Conservation (phyloP, 1,140 invertebrate genomes). For the Grapholita molesta region DNA sequence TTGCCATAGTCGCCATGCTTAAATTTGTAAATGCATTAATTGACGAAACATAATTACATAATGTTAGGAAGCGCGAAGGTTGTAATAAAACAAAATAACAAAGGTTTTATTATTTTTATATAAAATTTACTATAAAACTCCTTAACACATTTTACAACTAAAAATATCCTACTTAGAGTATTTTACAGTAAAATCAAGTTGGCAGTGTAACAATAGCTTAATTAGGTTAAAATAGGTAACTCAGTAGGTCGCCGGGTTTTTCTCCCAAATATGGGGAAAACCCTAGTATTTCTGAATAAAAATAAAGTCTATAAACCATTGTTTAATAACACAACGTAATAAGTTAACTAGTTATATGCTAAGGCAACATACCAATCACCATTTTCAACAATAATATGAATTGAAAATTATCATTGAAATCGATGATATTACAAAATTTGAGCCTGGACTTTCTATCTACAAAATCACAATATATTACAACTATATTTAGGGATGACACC, state of each 20-base stretch:
- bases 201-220: slow-evolving; percentile 48
- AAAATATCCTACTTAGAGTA: slow-evolving; percentile 37
- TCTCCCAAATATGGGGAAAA: slow-evolving; percentile 28
- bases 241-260: slow-evolving; percentile 32
- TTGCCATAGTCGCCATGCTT: no score
- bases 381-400: slow-evolving; percentile 24
- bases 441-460: slow-evolving; percentile 35
- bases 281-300: slow-evolving; percentile 17
- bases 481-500: slow-evolving; percentile 14
- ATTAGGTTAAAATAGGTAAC: slow-evolving; percentile 48
- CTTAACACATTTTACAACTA: slow-evolving; percentile 41
- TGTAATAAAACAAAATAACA: slow-evolving; percentile 16
- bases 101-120: slow-evolving; percentile 31
- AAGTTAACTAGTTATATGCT: slow-evolving; percentile 34
- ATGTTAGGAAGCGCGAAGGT: no score
- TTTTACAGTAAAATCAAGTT: slow-evolving; percentile 43
- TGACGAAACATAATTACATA: no score
- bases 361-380: slow-evolving; percentile 19
- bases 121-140: slow-evolving; percentile 52
- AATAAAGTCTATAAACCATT: slow-evolving; percentile 24
- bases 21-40: no score
- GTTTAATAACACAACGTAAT: slow-evolving; percentile 33
- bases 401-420: slow-evolving; percentile 1
- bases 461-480: slow-evolving; percentile 47
- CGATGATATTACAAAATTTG: slow-evolving; percentile 16